Conservation (phyloP, 2,113 vertebrate species). For the Brachirus orientalis region DNA sequence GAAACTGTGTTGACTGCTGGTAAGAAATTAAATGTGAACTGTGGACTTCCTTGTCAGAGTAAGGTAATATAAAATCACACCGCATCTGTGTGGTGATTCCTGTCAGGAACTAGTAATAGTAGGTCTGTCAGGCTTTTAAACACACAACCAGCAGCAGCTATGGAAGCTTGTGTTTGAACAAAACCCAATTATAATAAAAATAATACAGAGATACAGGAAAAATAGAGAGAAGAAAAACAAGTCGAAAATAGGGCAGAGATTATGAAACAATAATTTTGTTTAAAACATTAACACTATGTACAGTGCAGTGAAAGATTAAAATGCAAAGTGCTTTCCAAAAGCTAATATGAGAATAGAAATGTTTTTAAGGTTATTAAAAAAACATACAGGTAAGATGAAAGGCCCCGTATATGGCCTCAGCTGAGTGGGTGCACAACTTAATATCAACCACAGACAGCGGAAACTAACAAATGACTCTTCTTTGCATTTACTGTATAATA, state of each 20-base stretch:
- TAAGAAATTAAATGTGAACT: not conserved
- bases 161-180: too few relatives aligned
- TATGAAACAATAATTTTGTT: too few relatives aligned
- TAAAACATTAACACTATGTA: too few relatives aligned
- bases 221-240: too few relatives aligned
- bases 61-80: not conserved
- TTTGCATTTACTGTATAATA: too few relatives aligned
- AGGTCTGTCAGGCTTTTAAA: not conserved
- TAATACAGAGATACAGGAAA: too few relatives aligned
- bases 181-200: too few relatives aligned
- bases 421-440: not conserved
- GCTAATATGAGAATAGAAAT: not conserved
- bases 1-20: not conserved
- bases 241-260: too few relatives aligned
- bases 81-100: not conserved
- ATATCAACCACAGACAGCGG: not conserved
- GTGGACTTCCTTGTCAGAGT: not conserved
- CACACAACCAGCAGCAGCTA: not conserved
- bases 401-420: too few relatives aligned
- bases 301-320: too few relatives aligned
- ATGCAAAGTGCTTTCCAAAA: too few relatives aligned
- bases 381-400: not conserved
- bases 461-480: too few relatives aligned
- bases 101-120: not conserved
- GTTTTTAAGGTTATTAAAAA: not conserved